Conservation (phyloP, 1,140 invertebrate species). For the Schlechtendalia chinensis region DNA sequence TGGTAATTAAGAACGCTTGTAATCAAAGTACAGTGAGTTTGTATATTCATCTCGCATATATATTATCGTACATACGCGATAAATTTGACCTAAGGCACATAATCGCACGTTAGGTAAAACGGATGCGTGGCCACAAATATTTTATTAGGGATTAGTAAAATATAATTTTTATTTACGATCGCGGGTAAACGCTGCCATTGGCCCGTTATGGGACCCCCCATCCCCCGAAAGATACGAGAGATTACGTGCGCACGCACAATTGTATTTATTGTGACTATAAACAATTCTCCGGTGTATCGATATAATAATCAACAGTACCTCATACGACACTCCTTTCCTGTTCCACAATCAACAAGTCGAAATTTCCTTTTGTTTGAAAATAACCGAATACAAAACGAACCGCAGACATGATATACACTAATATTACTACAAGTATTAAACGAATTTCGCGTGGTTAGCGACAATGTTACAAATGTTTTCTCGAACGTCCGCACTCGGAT, state of each 20-base stretch:
- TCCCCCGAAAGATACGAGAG: neutral
- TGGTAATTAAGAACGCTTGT: no score
- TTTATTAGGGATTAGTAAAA: neutral
- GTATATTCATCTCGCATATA: no score
- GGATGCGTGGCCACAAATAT: neutral
- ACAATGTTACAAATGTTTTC: no score
- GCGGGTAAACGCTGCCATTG: neutral
- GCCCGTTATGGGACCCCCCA: neutral
- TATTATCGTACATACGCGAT: neutral
- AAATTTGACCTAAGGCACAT: neutral
- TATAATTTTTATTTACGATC: conserved; percentile 16
- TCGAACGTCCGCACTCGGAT: no score
- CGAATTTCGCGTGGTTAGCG: no score
- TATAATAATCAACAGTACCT: neutral
- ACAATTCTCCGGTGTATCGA: neutral
- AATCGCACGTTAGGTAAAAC: neutral
- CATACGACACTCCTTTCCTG: neutral
- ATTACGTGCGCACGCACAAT: neutral
- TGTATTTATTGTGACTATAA: neutral
- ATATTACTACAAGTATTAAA: no score
- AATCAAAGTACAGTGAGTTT: no score
- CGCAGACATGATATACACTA: no score
- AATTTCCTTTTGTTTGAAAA: no score
- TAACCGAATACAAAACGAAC: no score
- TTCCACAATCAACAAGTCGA: neutral